phyloP scores from a whole-genome alignment of 2,113 vertebrate genomes.

The Peucedramus taeniatus region DNA sequence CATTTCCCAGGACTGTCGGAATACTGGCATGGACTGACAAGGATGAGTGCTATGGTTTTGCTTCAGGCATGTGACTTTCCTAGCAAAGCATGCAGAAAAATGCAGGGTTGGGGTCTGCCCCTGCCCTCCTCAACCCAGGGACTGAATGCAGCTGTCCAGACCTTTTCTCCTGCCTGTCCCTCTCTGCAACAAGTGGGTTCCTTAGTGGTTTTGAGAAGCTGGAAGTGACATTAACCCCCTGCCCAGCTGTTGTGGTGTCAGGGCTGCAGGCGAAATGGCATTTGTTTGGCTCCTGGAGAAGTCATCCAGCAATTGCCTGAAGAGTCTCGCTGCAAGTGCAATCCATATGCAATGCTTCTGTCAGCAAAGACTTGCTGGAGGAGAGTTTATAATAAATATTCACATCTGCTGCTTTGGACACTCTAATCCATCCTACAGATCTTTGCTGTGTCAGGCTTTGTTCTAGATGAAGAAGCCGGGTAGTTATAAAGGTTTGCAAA shows the following conservation, averaged over 20 bases:
- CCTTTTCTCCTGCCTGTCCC: neutral
- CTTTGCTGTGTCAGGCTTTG: conserved; percentile 78
- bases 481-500: conserved; percentile 73
- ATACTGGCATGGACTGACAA: neutral
- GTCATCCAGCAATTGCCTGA: conserved; percentile 23
- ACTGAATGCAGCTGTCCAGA: neutral
- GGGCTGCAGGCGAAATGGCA: neutral
- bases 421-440: conserved; percentile 76
- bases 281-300: conserved; percentile 52
- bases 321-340: conserved; percentile 44
- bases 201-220: conserved; percentile 6
- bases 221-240: neutral
- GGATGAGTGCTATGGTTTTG: neutral
- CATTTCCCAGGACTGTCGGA: neutral
- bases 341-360: conserved; percentile 66
- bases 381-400: conserved; percentile 75
- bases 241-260: neutral
- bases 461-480: conserved; percentile 69
- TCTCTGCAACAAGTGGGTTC: neutral
- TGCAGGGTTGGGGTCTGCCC: accelerated
- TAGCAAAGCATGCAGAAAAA: neutral
- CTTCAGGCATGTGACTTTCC: neutral
- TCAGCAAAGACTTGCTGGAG: conserved; percentile 70
- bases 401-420: conserved; percentile 76
- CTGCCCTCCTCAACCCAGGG: neutral